These are phyloP conservation scores for Syngnathus floridae DNA, from an alignment of 2,113 vertebrate genomes.

Conservation along the genomic window DNA sequence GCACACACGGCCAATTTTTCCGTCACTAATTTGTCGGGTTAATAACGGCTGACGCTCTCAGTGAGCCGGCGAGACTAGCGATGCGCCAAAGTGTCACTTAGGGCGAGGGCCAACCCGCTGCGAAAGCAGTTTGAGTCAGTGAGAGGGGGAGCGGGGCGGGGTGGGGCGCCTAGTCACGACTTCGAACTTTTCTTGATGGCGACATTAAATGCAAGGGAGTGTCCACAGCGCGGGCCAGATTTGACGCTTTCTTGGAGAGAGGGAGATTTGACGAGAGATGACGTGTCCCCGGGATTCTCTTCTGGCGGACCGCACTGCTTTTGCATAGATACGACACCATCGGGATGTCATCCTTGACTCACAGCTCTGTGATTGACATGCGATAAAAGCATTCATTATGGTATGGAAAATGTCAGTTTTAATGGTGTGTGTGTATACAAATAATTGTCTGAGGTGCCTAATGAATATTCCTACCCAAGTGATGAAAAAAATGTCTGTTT, in stretches of 20 bases:
- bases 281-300: conserved; percentile 50
- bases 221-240: conserved; percentile 61
- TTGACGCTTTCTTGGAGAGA: conserved; percentile 47
- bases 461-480: too few relatives aligned
- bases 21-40: conserved; percentile 4
- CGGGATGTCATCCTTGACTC: conserved; percentile 4
- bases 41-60: neutral
- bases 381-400: neutral
- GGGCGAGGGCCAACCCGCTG: neutral
- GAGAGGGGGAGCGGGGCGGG: conserved; percentile 46
- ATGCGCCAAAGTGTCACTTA: neutral
- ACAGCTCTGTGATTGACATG: too few relatives aligned
- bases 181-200: conserved; percentile 68
- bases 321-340: conserved; percentile 4
- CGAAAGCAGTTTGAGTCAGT: conserved; percentile 59
- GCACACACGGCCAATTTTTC: neutral
- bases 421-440: neutral
- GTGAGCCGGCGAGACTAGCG: neutral
- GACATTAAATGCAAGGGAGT: conserved; percentile 69
- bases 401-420: neutral
- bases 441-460: neutral
- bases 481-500: too few relatives aligned
- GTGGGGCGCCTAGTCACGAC: conserved; percentile 56
- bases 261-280: conserved; percentile 30
- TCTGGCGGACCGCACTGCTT: conserved; percentile 24